A percentile compares a stretch with the other conserved stretches of the same genome.
Conservation (phyloP, 2,797 vertebrate genomes). For the Pteropus rufus region DNA sequence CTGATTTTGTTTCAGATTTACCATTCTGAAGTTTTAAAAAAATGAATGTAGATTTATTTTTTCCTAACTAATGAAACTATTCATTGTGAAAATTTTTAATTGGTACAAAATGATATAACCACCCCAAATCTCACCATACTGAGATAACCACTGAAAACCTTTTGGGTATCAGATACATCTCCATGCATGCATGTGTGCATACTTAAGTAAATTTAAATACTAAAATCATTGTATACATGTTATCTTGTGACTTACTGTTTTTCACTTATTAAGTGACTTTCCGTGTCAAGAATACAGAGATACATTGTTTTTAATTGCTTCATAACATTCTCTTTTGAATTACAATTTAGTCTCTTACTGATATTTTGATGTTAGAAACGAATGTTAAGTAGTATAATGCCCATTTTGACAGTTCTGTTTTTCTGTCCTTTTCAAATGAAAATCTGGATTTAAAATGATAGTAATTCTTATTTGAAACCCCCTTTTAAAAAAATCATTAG, state of each 20-base stretch:
- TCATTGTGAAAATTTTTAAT: not conserved
- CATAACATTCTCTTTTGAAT: not conserved
- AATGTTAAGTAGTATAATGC: not conserved
- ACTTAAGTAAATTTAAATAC: not conserved
- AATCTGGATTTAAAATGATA: constrained; percentile 2
- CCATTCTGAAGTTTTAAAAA: not conserved
- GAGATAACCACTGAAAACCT: not conserved
- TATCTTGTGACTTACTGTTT: not conserved
- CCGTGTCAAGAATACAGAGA: not conserved
- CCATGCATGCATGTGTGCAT: not conserved
- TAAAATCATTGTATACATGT: not conserved
- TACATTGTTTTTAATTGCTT: not conserved
- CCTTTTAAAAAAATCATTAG: not conserved
- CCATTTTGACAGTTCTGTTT: not conserved
- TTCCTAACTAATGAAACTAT: not conserved
- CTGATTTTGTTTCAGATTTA: not conserved
- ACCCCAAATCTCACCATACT: not conserved
- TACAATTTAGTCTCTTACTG: not conserved
- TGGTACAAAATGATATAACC: not conserved
- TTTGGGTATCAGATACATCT: not conserved
- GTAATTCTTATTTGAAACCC: not conserved
- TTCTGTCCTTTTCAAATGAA: not conserved
- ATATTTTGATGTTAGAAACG: not conserved
- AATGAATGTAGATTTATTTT: not conserved
- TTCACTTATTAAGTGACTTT: not conserved